Base-by-base conservation (phyloP, 1,140 invertebrate species). In the Ephestia elutella region DNA sequence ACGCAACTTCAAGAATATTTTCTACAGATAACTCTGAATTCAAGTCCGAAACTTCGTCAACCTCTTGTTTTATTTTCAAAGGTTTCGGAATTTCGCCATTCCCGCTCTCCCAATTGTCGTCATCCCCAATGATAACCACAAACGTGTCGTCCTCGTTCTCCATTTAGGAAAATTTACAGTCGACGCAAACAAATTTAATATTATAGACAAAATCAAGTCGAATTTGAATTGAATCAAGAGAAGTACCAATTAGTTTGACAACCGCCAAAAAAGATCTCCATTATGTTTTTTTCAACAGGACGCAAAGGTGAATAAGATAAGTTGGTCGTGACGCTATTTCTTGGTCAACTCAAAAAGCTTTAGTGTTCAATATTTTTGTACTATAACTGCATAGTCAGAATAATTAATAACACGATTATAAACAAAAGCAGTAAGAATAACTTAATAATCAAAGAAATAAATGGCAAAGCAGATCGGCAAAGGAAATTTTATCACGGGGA, bases 111-210 rank as follows among this genome's bases (percentile, higher is more conserved):
- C 38, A 58, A 30, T 59, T 56, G n/a, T 65, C 66, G 18, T 73
- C 73, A 21, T 86, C 75, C 5, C 68, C 75, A n/a, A 82, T 59
- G 38, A 86, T 78, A 54, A 86, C 75, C 49, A 86, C 70, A 60
- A 81, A 73, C 55, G 79, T 71, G 55, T 80, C 82, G 57, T 86
- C 78, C 25, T 81, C 70, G 4, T 68, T 63, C 38, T 70, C 68
- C 75, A 78, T 49, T 15, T 44, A 15, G 1, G 8, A 11, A 10
- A 11, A 35, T 35, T 35, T 13, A 9, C 10, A 11, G 9, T 11
- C 32, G n/a, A n/a, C n/a, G n/a, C 13, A 2, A 13, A 5, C 8
- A 9, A 2, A 2, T 35, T 5, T 35, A 4, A 4, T 35, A 35
- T 13, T 35, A 13, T 35, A 5, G 32, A 13, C 32, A 35, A 35